These are phyloP conservation scores for Antechinus flavipes DNA, from an alignment of 2,113 vertebrate species.

Conservation along the genomic window DNA sequence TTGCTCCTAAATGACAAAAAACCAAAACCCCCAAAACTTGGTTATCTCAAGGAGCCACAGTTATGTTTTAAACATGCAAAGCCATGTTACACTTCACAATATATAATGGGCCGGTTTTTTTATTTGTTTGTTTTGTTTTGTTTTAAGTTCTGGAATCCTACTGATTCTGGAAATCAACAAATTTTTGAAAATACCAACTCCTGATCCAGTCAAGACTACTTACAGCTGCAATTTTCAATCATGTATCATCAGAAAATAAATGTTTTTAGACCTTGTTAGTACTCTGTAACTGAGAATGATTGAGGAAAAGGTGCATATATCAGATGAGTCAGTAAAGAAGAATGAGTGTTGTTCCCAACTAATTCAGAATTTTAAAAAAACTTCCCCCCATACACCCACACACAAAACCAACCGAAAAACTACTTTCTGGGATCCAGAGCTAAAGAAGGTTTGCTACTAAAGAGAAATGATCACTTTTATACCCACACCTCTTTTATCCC, in stretches of 20 bases:
- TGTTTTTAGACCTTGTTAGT: not conserved
- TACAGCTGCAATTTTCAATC: slow-evolving; percentile 35
- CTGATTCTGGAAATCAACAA: not conserved
- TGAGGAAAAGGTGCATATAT: not conserved
- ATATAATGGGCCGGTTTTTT: not conserved
- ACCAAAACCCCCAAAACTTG: not conserved
- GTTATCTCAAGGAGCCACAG: slow-evolving; percentile 9
- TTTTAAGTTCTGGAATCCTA: not conserved
- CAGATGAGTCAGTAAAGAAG: not conserved
- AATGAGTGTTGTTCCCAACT: not conserved
- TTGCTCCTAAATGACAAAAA: not conserved
- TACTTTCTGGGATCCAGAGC: not conserved
- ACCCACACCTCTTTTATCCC: slow-evolving; percentile 3
- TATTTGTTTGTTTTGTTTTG: no score
- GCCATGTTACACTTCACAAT: not conserved
- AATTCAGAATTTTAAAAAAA: not conserved
- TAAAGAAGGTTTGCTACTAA: not conserved
- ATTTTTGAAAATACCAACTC: slow-evolving; percentile 15
- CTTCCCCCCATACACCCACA: not conserved
- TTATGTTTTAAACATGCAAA: not conserved
- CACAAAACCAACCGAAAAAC: not conserved
- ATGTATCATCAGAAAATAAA: slow-evolving; percentile 5
- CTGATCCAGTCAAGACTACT: not conserved
- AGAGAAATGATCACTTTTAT: slow-evolving; percentile 11
- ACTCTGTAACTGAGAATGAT: not conserved